Evolutionary conservation across 2,113 vertebrate genomes (phyloP).

Genomic region (Axis porcinus): DNA sequence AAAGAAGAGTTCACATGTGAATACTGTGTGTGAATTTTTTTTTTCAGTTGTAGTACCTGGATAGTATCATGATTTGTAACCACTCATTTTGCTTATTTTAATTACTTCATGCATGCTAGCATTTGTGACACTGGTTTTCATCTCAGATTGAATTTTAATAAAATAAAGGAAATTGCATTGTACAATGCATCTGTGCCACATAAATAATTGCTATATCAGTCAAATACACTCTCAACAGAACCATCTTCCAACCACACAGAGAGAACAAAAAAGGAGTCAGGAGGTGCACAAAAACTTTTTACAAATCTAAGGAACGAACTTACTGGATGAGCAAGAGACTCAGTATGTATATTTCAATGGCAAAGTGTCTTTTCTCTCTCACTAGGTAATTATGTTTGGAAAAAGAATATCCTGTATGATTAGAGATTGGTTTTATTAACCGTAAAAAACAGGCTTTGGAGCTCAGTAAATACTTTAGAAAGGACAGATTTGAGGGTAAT

Average conservation of each 20-base stretch:
- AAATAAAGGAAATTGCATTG: constrained; percentile 27
- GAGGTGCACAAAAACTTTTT: not conserved
- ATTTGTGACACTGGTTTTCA: constrained; percentile 20
- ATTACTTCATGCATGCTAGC: constrained; percentile 21
- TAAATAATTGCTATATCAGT: not conserved
- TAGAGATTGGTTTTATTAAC: constrained; percentile 42
- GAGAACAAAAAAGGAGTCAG: not conserved
- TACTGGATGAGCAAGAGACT: not conserved
- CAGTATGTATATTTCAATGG: not conserved
- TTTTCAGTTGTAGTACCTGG: constrained; percentile 30
- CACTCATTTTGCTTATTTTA: constrained; percentile 29
- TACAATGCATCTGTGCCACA: not conserved
- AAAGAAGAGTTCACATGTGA: constrained; percentile 23
- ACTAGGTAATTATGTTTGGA: not conserved
- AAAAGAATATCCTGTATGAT: not conserved
- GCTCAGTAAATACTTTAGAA: constrained; percentile 7
- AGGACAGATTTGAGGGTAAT: constrained; percentile 18
- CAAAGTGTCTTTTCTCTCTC: not conserved
- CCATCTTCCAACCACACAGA: not conserved
- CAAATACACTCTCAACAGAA: not conserved
- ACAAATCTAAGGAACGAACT: not conserved
- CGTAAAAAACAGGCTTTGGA: not conserved
- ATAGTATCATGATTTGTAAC: constrained; percentile 14
- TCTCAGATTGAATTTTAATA: constrained; percentile 33
- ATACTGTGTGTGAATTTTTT: not conserved